phyloP scores from a whole-genome alignment of 2,113 vertebrate genomes.

The Gymnobelideus leadbeateri region DNA sequence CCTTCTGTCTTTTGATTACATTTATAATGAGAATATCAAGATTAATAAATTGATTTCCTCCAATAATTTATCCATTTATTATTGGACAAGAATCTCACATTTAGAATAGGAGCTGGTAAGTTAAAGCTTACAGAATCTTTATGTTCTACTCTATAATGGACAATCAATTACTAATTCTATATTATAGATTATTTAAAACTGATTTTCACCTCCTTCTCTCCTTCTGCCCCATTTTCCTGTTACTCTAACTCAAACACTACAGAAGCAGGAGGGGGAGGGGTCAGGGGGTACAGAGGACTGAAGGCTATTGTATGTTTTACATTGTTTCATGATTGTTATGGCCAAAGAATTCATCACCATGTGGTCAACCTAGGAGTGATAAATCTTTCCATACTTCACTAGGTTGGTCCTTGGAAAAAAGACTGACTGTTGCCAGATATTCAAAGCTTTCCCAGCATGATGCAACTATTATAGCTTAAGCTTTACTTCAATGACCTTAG shows the following conservation, averaged over 20 bases:
- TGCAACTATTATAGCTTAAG: background rate
- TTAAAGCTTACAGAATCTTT: background rate
- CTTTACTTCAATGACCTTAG: no score
- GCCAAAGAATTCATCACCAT: background rate
- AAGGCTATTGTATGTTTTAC: no score
- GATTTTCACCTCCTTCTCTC: background rate
- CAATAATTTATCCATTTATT: background rate
- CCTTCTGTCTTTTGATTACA: background rate
- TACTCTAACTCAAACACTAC: background rate
- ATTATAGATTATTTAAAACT: background rate
- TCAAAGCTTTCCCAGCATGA: background rate
- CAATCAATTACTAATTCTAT: background rate
- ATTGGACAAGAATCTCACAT: background rate
- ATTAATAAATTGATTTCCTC: background rate
- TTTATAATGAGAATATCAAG: background rate
- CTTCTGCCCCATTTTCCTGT: background rate
- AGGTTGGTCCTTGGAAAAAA: background rate
- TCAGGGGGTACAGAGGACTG: background rate
- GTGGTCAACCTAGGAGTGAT: background rate
- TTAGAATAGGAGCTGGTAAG: background rate
- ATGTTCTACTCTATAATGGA: background rate
- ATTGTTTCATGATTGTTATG: background rate
- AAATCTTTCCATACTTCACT: background rate
- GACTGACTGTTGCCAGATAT: background rate
- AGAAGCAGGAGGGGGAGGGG: background rate